Evolutionary conservation across 2,888 invertebrate genomes (phyloP).

Genomic region (Macaria liturata): DNA sequence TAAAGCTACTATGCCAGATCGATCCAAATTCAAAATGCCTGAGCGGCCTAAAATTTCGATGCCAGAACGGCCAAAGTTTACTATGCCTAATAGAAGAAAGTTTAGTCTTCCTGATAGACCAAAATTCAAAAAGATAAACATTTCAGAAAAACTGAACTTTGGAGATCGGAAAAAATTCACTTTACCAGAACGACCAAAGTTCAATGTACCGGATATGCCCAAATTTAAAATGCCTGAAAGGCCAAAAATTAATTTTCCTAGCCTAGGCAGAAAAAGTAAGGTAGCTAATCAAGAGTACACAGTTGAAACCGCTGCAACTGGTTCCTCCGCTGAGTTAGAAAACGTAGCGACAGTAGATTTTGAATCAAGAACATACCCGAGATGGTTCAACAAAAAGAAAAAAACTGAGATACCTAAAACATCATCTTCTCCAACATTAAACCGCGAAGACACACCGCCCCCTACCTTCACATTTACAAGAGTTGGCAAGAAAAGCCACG

Average conservation of each 20-base stretch:
- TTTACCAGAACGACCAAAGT: constrained; percentile 83
- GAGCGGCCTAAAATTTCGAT: constrained; percentile 82
- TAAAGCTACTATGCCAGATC: constrained; percentile 81
- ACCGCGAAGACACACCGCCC: constrained; percentile 84
- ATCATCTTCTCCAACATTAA: constrained; percentile 77
- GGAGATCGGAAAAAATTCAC: constrained; percentile 85
- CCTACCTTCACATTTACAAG: constrained; percentile 86
- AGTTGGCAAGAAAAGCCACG: constrained; percentile 78
- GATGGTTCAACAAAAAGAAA: constrained; percentile 84
- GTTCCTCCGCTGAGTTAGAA: constrained; percentile 62
- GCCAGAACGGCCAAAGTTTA: constrained; percentile 83
- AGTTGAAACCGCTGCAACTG: constrained; percentile 60
- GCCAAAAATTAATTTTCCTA: constrained; percentile 85
- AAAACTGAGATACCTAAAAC: constrained; percentile 71
- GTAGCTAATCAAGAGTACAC: constrained; percentile 54
- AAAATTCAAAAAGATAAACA: constrained; percentile 74
- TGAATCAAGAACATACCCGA: constrained; percentile 91
- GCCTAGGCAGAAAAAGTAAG: constrained; percentile 76
- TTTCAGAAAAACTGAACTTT: constrained; percentile 78
- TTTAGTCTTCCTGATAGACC: constrained; percentile 86
- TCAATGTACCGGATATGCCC: constrained; percentile 80
- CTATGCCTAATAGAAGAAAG: constrained; percentile 83
- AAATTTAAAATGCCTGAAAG: constrained; percentile 84
- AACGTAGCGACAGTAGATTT: constrained; percentile 85
- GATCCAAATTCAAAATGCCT: constrained; percentile 75